Conservation (phyloP, 2,888 invertebrate genomes). For the Heliothis peltigera region DNA sequence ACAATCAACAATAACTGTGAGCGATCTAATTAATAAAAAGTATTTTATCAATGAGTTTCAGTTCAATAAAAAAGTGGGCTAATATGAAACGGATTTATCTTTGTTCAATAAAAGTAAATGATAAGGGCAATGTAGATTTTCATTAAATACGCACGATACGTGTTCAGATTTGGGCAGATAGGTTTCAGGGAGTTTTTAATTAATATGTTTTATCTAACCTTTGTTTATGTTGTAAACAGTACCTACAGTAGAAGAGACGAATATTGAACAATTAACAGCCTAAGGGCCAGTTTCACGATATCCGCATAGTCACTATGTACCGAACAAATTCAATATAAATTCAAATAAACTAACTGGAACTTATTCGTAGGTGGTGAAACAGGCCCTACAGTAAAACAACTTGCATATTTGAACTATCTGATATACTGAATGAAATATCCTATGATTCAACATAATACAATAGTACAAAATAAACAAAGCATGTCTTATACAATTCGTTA, state of each 20-base stretch:
- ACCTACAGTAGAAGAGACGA: too few relatives aligned
- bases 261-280: too few relatives aligned
- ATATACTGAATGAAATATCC: neutral
- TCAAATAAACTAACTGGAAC: too few relatives aligned
- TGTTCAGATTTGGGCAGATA: neutral
- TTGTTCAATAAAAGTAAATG: neutral
- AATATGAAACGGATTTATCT: slow-evolving; percentile 1
- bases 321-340: too few relatives aligned
- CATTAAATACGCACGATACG: neutral
- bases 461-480: slow-evolving; percentile 1
- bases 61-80: slow-evolving; percentile 10
- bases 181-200: too few relatives aligned
- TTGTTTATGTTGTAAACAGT: too few relatives aligned
- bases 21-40: slow-evolving; percentile 19
- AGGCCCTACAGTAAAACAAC: too few relatives aligned
- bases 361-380: too few relatives aligned
- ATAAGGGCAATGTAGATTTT: slow-evolving; percentile 5
- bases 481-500: slow-evolving; percentile 1
- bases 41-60: slow-evolving; percentile 19
- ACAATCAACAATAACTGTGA: slow-evolving; percentile 16
- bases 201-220: neutral
- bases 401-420: too few relatives aligned
- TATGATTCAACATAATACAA: neutral
- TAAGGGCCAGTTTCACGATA: too few relatives aligned
- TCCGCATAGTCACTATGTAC: too few relatives aligned